phyloP scores from a whole-genome alignment of 2,797 vertebrate genomes.

The Apodemus agrarius region DNA sequence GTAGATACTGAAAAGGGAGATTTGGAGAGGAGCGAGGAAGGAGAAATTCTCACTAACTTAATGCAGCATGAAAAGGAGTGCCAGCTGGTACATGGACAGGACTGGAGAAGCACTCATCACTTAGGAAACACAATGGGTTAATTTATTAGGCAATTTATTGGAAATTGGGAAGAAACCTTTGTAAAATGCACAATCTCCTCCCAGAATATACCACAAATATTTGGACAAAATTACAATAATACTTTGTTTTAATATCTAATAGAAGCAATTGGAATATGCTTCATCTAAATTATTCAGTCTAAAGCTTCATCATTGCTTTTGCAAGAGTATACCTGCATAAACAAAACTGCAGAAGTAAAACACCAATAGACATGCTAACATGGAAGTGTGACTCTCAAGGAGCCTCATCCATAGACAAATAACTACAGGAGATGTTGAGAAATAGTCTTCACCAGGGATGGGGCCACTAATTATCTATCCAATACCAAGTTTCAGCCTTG shows the following conservation, averaged over 20 bases:
- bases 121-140: background rate
- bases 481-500: background rate
- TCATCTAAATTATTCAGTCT: background rate
- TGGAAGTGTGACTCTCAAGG: background rate
- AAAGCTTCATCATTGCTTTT: background rate
- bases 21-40: background rate
- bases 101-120: too few relatives aligned
- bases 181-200: background rate
- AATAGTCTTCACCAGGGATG: background rate
- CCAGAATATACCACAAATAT: background rate
- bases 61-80: background rate
- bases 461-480: background rate
- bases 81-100: background rate
- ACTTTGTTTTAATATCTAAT: background rate
- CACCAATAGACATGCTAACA: background rate
- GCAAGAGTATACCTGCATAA: background rate
- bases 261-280: background rate
- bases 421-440: background rate
- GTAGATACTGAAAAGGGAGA: background rate
- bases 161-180: background rate
- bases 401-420: background rate
- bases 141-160: background rate
- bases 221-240: background rate
- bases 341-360: background rate
- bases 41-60: background rate